Conservation (phyloP, 2,113 vertebrate genomes). For the Phalacrocorax carbo region DNA sequence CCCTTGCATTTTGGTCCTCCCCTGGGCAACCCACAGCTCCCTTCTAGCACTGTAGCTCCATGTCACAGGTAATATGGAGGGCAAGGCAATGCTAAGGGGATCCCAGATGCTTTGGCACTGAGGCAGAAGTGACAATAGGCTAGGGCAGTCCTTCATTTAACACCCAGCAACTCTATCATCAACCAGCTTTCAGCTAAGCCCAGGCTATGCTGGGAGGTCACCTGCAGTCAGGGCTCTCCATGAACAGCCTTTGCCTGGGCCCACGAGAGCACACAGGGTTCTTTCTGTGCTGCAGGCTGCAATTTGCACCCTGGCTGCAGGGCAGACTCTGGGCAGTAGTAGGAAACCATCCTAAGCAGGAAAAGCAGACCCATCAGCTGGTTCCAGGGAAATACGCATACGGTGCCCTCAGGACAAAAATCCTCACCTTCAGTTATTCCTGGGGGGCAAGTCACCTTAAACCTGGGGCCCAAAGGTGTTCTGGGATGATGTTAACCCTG, state of each 20-base stretch:
- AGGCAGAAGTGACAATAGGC: not conserved
- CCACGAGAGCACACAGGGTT: not conserved
- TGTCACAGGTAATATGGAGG: not conserved
- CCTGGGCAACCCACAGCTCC: not conserved
- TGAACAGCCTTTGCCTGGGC: not conserved
- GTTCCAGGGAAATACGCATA: not conserved
- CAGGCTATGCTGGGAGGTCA: not conserved
- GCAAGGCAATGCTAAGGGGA: not conserved
- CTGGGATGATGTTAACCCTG: not conserved
- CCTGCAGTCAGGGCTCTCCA: not conserved
- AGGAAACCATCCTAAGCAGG: not conserved
- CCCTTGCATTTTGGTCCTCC: not conserved
- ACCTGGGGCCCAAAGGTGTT: not conserved
- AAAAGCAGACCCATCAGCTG: not conserved
- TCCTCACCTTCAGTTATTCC: not conserved
- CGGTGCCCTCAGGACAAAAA: not conserved
- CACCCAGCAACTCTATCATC: not conserved
- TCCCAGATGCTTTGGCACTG: not conserved
- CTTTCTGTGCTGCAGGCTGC: not conserved
- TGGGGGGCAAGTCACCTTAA: not conserved
- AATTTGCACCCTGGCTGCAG: not conserved
- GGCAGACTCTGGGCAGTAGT: not conserved
- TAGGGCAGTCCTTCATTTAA: not conserved
- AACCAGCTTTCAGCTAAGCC: fast-evolving
- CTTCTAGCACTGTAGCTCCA: not conserved